Conservation (phyloP, 2,797 vertebrate species). For the Micromesistius poutassou region DNA sequence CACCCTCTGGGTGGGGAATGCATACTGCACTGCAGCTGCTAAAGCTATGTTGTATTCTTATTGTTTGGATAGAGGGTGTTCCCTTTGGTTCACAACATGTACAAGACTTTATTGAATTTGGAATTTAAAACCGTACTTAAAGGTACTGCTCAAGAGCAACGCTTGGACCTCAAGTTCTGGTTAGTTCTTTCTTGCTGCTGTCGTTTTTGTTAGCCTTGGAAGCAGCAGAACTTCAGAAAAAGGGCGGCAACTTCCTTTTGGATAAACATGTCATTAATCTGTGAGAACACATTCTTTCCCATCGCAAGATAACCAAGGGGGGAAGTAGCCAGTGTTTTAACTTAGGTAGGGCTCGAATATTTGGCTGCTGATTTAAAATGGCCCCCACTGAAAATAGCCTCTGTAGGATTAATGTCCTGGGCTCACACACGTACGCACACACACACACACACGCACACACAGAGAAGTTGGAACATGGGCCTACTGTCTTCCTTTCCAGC, state of each 20-base stretch:
- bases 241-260: conserved; percentile 97
- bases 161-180: conserved; percentile 24
- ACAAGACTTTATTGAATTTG: conserved; percentile 30
- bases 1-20: conserved; percentile 54
- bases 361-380: conserved; percentile 44
- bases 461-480: not conserved
- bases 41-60: conserved; percentile 41
- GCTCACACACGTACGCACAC: not conserved
- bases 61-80: conserved; percentile 61
- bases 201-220: conserved; percentile 76
- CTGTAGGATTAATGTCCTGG: not conserved
- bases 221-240: conserved; percentile 85
- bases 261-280: conserved; percentile 98
- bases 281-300: conserved; percentile 92
- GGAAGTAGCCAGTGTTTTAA: conserved; percentile 71
- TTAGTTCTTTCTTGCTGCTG: conserved; percentile 55
- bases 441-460: conserved; percentile 3
- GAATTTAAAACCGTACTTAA: conserved; percentile 11
- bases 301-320: conserved; percentile 89
- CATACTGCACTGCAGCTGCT: conserved; percentile 39
- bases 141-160: not conserved
- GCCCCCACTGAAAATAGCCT: conserved; percentile 25
- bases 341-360: conserved; percentile 57
- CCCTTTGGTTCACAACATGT: conserved; percentile 44
- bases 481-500: conserved; percentile 8